Evolutionary conservation across 30 jellyfish, hydroid and myxozoan genomes (phyloP).

Genomic region (Aurelia sp.): DNA sequence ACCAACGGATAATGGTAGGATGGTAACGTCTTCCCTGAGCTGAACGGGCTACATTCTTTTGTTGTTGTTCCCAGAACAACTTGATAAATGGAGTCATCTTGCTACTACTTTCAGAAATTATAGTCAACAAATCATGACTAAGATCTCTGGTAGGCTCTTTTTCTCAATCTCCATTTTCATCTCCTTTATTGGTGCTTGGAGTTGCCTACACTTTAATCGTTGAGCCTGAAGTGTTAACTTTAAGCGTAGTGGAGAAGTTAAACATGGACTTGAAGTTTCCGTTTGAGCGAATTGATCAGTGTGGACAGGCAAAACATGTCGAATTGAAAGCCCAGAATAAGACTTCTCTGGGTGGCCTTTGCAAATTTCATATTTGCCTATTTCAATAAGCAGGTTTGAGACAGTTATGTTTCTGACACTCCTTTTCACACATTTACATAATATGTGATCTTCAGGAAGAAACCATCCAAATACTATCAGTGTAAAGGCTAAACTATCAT

Average conservation of each 20-base stretch:
- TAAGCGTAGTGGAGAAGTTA: too few species aligned
- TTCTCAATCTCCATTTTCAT: too few species aligned
- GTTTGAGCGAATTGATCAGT: background rate
- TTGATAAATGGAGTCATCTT: conserved; percentile 67
- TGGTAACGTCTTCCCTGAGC: conserved; percentile 73
- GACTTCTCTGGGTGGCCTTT: conserved; percentile 13
- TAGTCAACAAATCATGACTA: conserved; percentile 23
- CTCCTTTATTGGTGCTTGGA: too few species aligned
- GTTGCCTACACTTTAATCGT: too few species aligned
- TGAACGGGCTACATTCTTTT: conserved; percentile 46
- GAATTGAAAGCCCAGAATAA: background rate
- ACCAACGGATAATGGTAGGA: conserved; percentile 75
- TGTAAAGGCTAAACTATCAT: conserved; percentile 36
- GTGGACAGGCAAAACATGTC: background rate
- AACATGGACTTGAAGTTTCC: conserved; percentile 20
- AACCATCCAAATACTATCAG: conserved; percentile 47
- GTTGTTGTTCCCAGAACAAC: conserved; percentile 87
- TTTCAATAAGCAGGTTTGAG: conserved; percentile 26
- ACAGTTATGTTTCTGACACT: conserved; percentile 25
- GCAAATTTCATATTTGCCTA: conserved; percentile 30
- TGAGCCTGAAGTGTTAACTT: too few species aligned
- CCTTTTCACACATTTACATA: conserved; percentile 19
- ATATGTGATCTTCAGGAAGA: too few species aligned
- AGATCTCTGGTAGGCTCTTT: too few species aligned
- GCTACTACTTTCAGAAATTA: conserved; percentile 19